Percentiles rank a stretch among this genome's conserved stretches.
Evolutionary conservation across 2,797 vertebrate species (phyloP).

Genomic region (Ceyx erithaca): DNA sequence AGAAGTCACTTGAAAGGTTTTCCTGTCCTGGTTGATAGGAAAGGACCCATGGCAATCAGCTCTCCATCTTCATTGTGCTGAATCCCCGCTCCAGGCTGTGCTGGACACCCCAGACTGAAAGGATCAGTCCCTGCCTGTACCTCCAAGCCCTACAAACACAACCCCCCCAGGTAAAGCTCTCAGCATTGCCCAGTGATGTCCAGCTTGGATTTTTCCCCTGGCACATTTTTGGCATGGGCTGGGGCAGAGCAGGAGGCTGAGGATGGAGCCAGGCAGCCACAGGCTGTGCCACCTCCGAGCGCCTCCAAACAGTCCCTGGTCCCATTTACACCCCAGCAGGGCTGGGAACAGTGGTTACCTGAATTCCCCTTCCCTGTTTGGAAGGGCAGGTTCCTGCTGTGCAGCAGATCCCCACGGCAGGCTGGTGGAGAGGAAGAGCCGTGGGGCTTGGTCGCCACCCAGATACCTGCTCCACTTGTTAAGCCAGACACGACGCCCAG

Average conservation of each 20-base stretch:
- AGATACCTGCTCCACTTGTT: neutral
- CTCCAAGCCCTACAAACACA: neutral
- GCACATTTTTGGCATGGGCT: accelerated
- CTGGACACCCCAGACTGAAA: neutral
- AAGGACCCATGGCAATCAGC: neutral
- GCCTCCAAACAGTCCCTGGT: neutral
- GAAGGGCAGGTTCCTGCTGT: neutral
- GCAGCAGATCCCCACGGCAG: neutral
- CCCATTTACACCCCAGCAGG: neutral
- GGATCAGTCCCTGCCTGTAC: neutral
- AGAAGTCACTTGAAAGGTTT: neutral
- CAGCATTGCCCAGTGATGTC: neutral
- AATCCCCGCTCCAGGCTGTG: neutral
- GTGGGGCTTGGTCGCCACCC: neutral
- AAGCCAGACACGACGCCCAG: neutral
- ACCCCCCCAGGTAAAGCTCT: neutral
- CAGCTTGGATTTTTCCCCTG: neutral
- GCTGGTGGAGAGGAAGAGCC: neutral
- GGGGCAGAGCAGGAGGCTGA: neutral
- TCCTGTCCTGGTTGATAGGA: neutral
- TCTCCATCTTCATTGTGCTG: neutral
- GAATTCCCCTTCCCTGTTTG: neutral
- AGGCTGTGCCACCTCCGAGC: neutral
- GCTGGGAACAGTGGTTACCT: accelerated
- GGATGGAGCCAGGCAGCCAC: neutral